Evolutionary conservation across 2,113 vertebrate species (phyloP), one percentile per base, ranked within the genome.

Genomic region (Nothocercus nigrocapillus): DNA sequence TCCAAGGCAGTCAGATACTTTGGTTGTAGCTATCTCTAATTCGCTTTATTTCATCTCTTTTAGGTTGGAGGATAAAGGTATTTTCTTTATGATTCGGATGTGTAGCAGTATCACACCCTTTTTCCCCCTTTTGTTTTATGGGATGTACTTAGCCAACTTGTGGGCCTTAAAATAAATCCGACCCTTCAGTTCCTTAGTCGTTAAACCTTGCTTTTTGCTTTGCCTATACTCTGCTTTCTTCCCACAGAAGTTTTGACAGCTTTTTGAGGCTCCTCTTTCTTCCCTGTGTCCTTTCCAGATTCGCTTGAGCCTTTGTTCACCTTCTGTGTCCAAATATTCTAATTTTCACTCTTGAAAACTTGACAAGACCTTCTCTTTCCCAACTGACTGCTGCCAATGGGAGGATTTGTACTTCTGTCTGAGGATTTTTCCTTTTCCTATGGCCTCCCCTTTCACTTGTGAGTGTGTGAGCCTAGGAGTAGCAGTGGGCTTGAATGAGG

Each of bases 101-200:
- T 76, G 21, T 5, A 3, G 28, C 32, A 64, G 4, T 12, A 13
- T 36, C 54, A 62, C 68, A 25, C 18, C 30, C 64, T 42, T 1
- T 2, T 0, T 3, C 10, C 24, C 8, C 2, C 0, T 20, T 44
- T 84, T 67, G 34, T n/a, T 76, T 6, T 40, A 53, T 28, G 72
- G 22, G 17, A 45, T 34, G 14, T 82, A 59, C 24, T 69, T 30
- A 42, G 28, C 9, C 30, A 47, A 47, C 10, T 74, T 82, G 45
- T 63, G 36, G 25, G 3, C 19, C 38, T 13, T 34, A 64, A 86
- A 85, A 38, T 56, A 51, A 49, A 16, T 30, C 32, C 40, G 59
- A 44, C 25, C 13, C 4, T 59, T 54, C 13, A 25, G n/a, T 14
- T 49, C 18, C 36, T 32, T 13, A 30, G 15, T 44, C 36, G 8